phyloP scores from a whole-genome alignment of 2,113 vertebrate genomes.

The Pongo pygmaeus region DNA sequence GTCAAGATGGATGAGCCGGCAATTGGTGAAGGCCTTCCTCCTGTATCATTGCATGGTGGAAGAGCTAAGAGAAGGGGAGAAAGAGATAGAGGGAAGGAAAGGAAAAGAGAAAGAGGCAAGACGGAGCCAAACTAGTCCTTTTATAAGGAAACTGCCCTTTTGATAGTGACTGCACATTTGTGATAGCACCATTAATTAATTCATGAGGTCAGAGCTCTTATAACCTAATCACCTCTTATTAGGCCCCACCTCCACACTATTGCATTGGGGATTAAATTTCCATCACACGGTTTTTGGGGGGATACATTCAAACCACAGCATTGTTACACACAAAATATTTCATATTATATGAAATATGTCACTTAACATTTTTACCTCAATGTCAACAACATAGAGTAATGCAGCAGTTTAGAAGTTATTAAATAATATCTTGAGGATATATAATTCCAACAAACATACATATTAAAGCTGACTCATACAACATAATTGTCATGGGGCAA shows the following conservation, averaged over 20 bases:
- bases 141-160: not conserved
- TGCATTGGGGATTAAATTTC: not conserved
- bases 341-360: not conserved
- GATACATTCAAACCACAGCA: not conserved
- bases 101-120: not conserved
- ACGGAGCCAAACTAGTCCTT: not conserved
- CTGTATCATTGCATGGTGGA: not conserved
- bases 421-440: not conserved
- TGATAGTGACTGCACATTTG: not conserved
- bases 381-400: not conserved
- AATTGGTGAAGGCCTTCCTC: not conserved
- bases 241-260: not conserved
- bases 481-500: not conserved
- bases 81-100: not conserved
- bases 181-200: not conserved
- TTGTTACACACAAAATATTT: not conserved
- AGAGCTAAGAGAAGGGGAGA: not conserved
- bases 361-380: not conserved
- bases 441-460: not conserved
- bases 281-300: not conserved
- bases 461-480: not conserved
- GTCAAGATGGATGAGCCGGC: not conserved
- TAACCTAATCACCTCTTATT: not conserved
- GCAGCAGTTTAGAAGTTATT: not conserved
- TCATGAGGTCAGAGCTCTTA: not conserved